Evolutionary conservation across 2,888 invertebrate genomes (phyloP).

Genomic region (Rutpela maculata): DNA sequence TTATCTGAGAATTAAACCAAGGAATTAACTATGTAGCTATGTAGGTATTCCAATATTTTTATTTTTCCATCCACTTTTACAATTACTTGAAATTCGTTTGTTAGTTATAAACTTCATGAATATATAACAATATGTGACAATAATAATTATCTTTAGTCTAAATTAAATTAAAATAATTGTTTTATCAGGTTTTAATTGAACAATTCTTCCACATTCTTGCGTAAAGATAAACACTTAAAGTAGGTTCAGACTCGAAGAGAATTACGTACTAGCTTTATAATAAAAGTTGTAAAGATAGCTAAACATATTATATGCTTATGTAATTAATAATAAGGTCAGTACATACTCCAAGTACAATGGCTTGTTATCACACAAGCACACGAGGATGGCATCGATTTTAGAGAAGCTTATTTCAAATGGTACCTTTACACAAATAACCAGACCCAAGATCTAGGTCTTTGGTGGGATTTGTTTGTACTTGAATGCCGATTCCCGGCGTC

Average conservation of each 20-base stretch:
- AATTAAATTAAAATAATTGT: conserved; percentile 1
- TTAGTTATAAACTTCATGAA: not conserved
- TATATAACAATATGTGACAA: not conserved
- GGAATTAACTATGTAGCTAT: too few relatives aligned
- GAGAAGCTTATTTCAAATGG: not conserved
- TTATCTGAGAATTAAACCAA: too few relatives aligned
- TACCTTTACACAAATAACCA: not conserved
- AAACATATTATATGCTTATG: conserved; percentile 17
- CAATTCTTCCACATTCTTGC: not conserved
- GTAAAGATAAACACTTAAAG: not conserved
- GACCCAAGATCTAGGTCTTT: conserved; percentile 19
- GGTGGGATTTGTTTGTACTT: not conserved
- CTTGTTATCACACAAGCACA: conserved; percentile 18
- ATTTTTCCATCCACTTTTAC: too few relatives aligned
- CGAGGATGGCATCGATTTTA: conserved; percentile 23
- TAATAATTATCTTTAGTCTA: not conserved
- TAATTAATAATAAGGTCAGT: conserved; percentile 29
- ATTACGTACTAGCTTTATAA: not conserved
- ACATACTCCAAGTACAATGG: conserved; percentile 27
- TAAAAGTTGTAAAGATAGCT: not conserved
- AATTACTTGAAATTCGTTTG: not conserved
- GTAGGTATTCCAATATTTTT: too few relatives aligned
- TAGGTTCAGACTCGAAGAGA: not conserved
- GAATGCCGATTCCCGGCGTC: not conserved
- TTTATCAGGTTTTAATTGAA: not conserved